These are phyloP conservation scores for Fissipunctia ypsillon DNA, from an alignment of 2,888 invertebrate genomes.

Conservation along the genomic window DNA sequence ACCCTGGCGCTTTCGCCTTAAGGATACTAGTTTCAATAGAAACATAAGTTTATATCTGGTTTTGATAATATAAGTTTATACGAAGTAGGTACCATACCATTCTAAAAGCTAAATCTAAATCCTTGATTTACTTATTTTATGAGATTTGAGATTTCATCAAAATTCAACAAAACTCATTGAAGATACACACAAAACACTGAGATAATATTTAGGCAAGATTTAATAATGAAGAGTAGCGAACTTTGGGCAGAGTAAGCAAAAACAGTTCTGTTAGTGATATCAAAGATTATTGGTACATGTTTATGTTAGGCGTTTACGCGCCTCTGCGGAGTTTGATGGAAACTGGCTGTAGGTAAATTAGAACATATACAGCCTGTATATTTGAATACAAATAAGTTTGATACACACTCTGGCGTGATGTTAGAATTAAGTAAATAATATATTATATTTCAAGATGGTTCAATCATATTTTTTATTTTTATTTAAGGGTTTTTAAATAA, in stretches of 20 bases:
- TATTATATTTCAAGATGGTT: too few relatives aligned
- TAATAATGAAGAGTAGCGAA: slow-evolving; percentile 69
- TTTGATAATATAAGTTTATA: neutral
- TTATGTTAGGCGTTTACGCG: slow-evolving; percentile 44
- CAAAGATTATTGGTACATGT: slow-evolving; percentile 72
- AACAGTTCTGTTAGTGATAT: slow-evolving; percentile 69
- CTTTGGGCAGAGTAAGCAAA: slow-evolving; percentile 70
- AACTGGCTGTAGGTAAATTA: slow-evolving; percentile 39
- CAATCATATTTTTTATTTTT: neutral
- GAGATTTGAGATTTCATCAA: slow-evolving; percentile 53
- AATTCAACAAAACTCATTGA: slow-evolving; percentile 58
- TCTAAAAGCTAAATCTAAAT: neutral
- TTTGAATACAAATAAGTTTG: slow-evolving; percentile 43
- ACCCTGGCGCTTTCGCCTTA: too few relatives aligned
- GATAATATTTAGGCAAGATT: slow-evolving; percentile 71
- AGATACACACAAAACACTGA: slow-evolving; percentile 65
- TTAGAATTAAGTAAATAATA: neutral
- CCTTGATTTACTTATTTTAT: slow-evolving; percentile 30
- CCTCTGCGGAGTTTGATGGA: slow-evolving; percentile 43
- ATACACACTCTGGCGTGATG: neutral
- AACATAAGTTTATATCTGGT: too few relatives aligned
- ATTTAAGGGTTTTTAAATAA: neutral
- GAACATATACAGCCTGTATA: slow-evolving; percentile 26
- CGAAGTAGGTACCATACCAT: too few relatives aligned
- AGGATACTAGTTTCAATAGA: too few relatives aligned